Percentiles rank a stretch among this genome's conserved stretches.
phyloP scores from a whole-genome alignment of 2,888 invertebrate genomes.

The Zygogramma bicolorata region DNA sequence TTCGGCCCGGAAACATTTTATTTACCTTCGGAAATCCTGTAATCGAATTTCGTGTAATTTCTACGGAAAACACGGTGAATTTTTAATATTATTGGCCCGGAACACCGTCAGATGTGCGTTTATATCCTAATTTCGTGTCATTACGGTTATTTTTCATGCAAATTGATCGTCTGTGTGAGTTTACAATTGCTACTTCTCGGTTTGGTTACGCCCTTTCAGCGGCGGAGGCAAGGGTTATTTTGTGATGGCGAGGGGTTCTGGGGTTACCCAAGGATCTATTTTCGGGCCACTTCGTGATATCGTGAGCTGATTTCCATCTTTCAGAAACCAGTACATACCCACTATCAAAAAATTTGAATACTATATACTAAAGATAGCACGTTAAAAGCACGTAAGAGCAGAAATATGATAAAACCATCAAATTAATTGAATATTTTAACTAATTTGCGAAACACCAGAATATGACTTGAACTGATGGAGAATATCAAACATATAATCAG shows the following conservation, averaged over 20 bases:
- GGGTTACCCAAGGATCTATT: background rate
- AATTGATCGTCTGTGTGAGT: slow-evolving; percentile 58
- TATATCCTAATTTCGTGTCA: slow-evolving; percentile 54
- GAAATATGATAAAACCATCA: too few species aligned
- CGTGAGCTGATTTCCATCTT: too few species aligned
- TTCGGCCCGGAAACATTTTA: background rate
- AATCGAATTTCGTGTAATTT: slow-evolving; percentile 7
- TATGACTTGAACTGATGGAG: too few species aligned
- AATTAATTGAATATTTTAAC: too few species aligned
- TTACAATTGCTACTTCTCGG: slow-evolving; percentile 40
- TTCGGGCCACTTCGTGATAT: background rate
- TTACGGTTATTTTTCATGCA: slow-evolving; percentile 57
- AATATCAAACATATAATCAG: too few species aligned
- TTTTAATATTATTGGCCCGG: slow-evolving; percentile 35
- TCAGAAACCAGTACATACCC: too few species aligned
- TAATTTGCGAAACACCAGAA: too few species aligned
- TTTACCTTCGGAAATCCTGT: slow-evolving; percentile 2
- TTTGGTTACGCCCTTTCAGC: background rate
- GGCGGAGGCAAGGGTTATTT: background rate
- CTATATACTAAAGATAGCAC: too few species aligned
- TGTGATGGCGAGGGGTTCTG: background rate
- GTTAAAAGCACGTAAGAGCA: too few species aligned
- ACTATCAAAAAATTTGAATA: too few species aligned
- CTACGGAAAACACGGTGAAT: slow-evolving; percentile 9
- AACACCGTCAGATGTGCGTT: slow-evolving; percentile 58